Conservation (phyloP, 2,113 vertebrate genomes). For the Halichoerus grypus region DNA sequence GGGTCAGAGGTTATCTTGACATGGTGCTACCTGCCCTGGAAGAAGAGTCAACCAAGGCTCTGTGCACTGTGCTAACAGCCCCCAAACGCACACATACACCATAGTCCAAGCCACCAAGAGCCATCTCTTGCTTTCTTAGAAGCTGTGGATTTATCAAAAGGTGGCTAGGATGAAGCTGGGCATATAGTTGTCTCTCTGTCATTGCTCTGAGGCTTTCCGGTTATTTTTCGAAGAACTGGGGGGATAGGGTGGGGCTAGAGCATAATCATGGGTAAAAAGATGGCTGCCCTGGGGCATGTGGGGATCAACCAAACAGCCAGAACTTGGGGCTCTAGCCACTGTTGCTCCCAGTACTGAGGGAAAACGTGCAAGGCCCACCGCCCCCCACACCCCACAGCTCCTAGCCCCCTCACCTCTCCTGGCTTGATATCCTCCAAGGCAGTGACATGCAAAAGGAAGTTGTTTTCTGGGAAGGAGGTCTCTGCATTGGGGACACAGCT, state of each 20-base stretch:
- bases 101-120: neutral
- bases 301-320: neutral
- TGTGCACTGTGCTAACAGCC: neutral
- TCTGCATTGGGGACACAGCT: conserved; percentile 98
- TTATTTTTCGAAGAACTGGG: neutral
- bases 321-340: neutral
- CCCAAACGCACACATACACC: neutral
- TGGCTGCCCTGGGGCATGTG: neutral
- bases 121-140: conserved; percentile 20
- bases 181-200: neutral
- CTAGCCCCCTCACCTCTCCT: conserved; percentile 93
- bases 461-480: conserved; percentile 97
- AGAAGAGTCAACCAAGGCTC: neutral
- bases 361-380: neutral
- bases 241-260: neutral
- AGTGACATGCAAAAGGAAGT: conserved; percentile 95
- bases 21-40: neutral
- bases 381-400: neutral
- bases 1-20: conserved; percentile 27
- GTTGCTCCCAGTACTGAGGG: neutral
- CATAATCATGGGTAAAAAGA: neutral
- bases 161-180: neutral
- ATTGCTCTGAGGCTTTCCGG: neutral
- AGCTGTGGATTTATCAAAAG: neutral
- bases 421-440: conserved; percentile 94